Conservation (phyloP, 2,888 invertebrate species). For the Drosophila nigritarsus region DNA sequence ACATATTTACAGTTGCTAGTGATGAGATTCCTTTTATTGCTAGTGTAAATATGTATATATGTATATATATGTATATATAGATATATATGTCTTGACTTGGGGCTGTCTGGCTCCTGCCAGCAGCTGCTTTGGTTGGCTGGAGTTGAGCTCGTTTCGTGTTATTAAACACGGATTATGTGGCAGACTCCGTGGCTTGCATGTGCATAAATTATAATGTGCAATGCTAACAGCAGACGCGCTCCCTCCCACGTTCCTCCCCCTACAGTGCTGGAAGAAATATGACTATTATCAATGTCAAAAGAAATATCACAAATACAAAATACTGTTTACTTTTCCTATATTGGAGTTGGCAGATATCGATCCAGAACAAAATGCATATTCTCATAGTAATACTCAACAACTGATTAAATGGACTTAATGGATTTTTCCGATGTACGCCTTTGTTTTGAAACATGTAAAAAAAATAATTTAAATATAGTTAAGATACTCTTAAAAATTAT, state of each 20-base stretch:
- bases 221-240: constrained; percentile 62
- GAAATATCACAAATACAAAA: background rate
- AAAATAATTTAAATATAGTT: background rate
- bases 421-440: no score
- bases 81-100: constrained; percentile 25
- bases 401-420: background rate
- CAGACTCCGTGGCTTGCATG: constrained; percentile 80
- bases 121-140: background rate
- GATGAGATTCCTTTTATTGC: background rate
- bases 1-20: background rate
- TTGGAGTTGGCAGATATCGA: background rate
- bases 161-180: constrained; percentile 81
- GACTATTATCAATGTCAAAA: background rate
- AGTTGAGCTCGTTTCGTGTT: constrained; percentile 67
- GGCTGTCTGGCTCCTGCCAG: constrained; percentile 33
- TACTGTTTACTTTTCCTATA: background rate
- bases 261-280: background rate
- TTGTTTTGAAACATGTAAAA: no score
- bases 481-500: background rate
- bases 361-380: background rate
- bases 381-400: background rate
- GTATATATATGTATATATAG: background rate
- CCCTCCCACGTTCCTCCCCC: background rate
- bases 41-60: background rate
- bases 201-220: constrained; percentile 78